Conservation (phyloP, 1,140 invertebrate genomes). For the Centruroides vittatus region DNA sequence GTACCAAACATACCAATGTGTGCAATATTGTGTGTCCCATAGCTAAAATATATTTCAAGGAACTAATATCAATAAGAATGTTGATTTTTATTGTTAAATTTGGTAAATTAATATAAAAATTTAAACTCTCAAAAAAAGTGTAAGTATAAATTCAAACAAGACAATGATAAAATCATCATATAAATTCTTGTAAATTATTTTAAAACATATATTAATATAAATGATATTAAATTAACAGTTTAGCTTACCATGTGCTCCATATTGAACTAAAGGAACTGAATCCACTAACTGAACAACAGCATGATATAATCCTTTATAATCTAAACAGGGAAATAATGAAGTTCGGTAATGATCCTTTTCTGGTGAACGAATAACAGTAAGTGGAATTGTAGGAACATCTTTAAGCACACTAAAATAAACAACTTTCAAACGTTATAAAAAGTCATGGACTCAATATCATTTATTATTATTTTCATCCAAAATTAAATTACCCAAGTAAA, state of each 20-base stretch:
- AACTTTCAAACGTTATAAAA: not conserved
- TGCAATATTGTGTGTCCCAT: slow-evolving; percentile 83
- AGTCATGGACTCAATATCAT: too few species aligned
- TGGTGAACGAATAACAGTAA: slow-evolving; percentile 73
- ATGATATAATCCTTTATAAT: slow-evolving; percentile 86
- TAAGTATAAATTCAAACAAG: too few species aligned
- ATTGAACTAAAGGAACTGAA: slow-evolving; percentile 64
- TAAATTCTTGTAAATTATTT: too few species aligned
- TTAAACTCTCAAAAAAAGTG: slow-evolving; percentile 18
- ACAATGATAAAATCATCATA: too few species aligned
- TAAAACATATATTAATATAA: too few species aligned
- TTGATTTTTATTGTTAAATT: too few species aligned
- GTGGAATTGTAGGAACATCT: slow-evolving; percentile 79
- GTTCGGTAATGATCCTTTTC: slow-evolving; percentile 70
- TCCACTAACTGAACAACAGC: slow-evolving; percentile 67
- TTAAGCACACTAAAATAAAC: slow-evolving; percentile 63
- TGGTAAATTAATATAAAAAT: not conserved
- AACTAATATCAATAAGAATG: too few species aligned
- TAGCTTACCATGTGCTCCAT: slow-evolving; percentile 56
- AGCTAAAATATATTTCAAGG: slow-evolving; percentile 47
- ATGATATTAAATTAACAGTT: too few species aligned
- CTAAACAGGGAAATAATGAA: slow-evolving; percentile 81
- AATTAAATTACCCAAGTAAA: slow-evolving; percentile 60
- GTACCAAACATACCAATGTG: slow-evolving; percentile 78
- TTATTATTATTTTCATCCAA: too few species aligned